phyloP scores from a whole-genome alignment of 2,797 vertebrate genomes.

The Urosaurus nigricauda region DNA sequence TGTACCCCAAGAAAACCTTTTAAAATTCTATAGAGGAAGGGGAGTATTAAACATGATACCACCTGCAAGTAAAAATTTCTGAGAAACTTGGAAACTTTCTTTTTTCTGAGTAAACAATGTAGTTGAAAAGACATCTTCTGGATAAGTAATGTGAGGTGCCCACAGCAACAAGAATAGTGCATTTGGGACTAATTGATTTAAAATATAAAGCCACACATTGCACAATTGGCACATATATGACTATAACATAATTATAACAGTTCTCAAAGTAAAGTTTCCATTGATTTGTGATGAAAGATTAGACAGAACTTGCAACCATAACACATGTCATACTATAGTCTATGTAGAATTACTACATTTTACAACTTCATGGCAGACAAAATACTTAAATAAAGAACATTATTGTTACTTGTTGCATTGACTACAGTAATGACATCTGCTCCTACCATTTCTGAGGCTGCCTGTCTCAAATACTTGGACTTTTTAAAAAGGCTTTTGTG shows the following conservation, averaged over 20 bases:
- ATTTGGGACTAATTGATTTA: no score
- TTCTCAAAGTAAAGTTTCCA: not conserved
- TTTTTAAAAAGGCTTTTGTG: no score
- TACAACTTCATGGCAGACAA: not conserved
- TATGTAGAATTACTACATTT: not conserved
- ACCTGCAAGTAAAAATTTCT: no score
- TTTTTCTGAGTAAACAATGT: no score
- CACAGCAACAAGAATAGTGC: no score
- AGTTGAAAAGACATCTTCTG: no score
- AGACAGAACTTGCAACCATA: not conserved
- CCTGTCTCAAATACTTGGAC: no score
- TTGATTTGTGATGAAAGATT: not conserved
- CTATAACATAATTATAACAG: not conserved
- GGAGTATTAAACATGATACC: no score
- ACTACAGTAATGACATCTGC: not conserved
- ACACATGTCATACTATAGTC: not conserved
- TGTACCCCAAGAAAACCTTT: not conserved
- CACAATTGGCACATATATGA: not conserved
- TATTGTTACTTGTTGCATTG: not conserved
- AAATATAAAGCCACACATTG: not conserved
- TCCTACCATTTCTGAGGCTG: no score
- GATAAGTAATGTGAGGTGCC: no score
- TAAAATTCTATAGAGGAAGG: no score
- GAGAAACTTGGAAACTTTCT: no score
- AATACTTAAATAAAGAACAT: not conserved